Conservation (phyloP, 2,888 invertebrate species). For the Macrophya alboannulata region DNA sequence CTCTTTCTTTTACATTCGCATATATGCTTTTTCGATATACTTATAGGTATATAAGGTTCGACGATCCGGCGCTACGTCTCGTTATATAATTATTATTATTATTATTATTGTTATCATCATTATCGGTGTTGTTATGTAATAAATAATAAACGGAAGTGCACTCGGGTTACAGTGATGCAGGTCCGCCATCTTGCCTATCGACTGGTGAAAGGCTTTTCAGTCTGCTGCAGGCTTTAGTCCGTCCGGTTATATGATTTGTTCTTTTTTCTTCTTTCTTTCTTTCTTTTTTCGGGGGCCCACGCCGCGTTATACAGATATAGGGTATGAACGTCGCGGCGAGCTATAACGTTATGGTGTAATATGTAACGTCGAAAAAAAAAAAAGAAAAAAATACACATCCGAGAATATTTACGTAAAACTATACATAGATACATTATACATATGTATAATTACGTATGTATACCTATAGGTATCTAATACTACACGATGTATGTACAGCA, state of each 20-base stretch:
- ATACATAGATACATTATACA: too few species aligned
- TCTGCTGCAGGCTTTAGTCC: neutral
- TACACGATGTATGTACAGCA: neutral
- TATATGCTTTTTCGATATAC: neutral
- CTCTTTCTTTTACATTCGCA: neutral
- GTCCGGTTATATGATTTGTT: neutral
- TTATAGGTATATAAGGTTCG: neutral
- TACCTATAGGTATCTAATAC: neutral
- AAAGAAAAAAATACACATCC: too few species aligned
- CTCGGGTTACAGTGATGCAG: neutral
- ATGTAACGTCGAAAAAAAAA: too few species aligned
- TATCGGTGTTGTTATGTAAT: neutral
- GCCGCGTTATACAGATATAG: neutral
- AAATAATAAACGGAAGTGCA: constrained; percentile 14
- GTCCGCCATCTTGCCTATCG: constrained; percentile 22
- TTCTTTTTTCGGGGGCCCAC: too few species aligned
- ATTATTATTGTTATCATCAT: neutral
- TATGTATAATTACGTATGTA: neutral
- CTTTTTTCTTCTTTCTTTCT: neutral
- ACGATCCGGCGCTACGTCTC: neutral
- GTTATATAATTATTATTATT: neutral
- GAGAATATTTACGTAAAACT: too few species aligned
- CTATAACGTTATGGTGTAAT: too few species aligned
- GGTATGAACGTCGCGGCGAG: too few species aligned
- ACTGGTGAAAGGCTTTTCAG: constrained; percentile 43